Evolutionary conservation across 2,888 invertebrate species (phyloP), one percentile per base, ranked within the genome.

Genomic region (Deilephila porcellus): DNA sequence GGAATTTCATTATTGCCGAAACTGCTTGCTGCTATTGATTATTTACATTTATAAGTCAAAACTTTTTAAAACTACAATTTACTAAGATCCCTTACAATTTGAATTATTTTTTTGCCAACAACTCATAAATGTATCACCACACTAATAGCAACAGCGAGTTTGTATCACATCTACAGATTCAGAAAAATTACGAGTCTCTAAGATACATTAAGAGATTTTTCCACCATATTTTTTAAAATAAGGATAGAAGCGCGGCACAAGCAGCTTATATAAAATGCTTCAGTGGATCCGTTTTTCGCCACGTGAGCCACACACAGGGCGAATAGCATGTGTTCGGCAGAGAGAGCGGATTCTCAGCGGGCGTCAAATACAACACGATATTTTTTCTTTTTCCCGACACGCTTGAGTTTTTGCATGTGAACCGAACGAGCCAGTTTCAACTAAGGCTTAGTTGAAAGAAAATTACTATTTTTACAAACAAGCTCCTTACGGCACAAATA

Each of bases 401-500:
- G 81, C 77, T 78, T 79, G 81, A 77, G 84, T 88, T 88, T 88
- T 88, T 90, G 87, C 86, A 88, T 85, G 84, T 83, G 84, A 83
- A 83, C 81, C 80, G 83, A 85, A 83, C 85, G 78, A 86, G 82
- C 85, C 83, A 79, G 86, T 84, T 85, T 86, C 83, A 82, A 86
- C 86, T 86, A 88, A 86, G 87, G 85, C 83, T 86, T 85, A 86
- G 83, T 81, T 78, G 85, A 85, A 88, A 90, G 88, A 89, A 90
- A 90, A 90, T 90, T 89, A 87, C 86, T 88, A 89, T 88, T 90
- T 89, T 89, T 88, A 88, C 88, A 90, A 91, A 91, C 88, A 89
- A 90, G 88, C 88, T 85, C 84, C 85, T 86, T 86, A 85, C 81
- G 79, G 80, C 73, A 83, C 85, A 67, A 88, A 91, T 89, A 91